Conservation (phyloP, 2,113 vertebrate species). For the Pollachius pollachius region DNA sequence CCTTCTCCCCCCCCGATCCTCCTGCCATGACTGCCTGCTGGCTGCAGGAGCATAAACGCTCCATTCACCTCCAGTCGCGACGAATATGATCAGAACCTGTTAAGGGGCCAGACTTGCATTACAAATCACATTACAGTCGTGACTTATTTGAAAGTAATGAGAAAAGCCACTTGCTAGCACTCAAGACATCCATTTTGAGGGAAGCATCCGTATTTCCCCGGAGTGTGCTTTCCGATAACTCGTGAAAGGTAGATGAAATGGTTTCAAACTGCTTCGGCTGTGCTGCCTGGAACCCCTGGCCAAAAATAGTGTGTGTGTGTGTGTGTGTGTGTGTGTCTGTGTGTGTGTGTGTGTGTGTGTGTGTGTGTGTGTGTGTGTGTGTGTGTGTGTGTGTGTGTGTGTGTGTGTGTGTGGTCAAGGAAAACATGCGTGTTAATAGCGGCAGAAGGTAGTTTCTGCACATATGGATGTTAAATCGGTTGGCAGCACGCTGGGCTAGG, state of each 20-base stretch:
- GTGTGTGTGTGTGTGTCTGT: no score
- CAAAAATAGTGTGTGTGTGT: not conserved
- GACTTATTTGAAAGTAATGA: conserved; percentile 12
- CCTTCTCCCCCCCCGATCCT: not conserved
- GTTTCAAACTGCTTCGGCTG: conserved; percentile 8
- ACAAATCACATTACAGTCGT: conserved; percentile 18
- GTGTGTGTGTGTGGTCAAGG: no score
- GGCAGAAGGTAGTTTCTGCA: no score
- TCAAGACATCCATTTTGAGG: conserved; percentile 13
- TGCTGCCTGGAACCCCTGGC: not conserved
- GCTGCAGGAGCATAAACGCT: conserved; percentile 24
- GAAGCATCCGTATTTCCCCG: conserved; percentile 9
- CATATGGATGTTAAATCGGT: no score
- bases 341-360: no score
- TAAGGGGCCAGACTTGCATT: conserved; percentile 14
- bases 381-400: no score
- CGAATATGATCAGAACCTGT: not conserved
- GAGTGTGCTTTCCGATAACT: conserved; percentile 8
- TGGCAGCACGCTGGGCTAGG: no score
- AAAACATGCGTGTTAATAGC: no score
- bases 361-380: no score
- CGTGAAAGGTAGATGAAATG: conserved; percentile 12
- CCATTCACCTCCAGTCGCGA: conserved; percentile 37
- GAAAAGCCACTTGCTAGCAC: conserved; percentile 5
- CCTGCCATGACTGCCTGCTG: conserved; percentile 28